Evolutionary conservation across 2,797 vertebrate species (phyloP), one percentile per base, ranked within the genome.

Genomic region (Lemur catta): DNA sequence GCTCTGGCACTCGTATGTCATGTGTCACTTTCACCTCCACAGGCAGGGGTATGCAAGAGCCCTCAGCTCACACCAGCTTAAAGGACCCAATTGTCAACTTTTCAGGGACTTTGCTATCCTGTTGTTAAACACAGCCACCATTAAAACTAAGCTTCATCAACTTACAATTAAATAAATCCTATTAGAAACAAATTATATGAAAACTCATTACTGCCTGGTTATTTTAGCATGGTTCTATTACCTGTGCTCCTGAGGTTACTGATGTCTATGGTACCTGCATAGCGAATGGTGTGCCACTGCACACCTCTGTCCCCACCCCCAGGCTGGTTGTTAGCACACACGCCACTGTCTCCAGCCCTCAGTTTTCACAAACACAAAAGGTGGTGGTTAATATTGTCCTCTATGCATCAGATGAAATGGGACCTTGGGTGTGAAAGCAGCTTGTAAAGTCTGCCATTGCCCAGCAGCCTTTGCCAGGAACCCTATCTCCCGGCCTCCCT

Each of bases 161-260:
- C 46, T 67, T 74, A 85, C 8, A 79, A 87, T 85, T 63, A 76
- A 84, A 46, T 59, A 46, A 57, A 41, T 59, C 65, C 26, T 48
- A 89, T 76, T 67, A 50, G 67, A 94, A 86, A 50, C 35, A 89
- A 93, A 65, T 80, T 65, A 35, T 61, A 71, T n/a, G 80, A 85
- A 95, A 95, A 84, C 18, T 55, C 46, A 80, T 67, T 6, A 20
- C 28, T 69, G 91, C 50, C 63, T 59, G 80, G 41, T 67, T 57
- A 48, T 69, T 87, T 94, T 67, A 84, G 28, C 26, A 38, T 65
- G 30, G 71, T n/a, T 30, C 57, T 65, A 18, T 76, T 61, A 17
- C 11, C 7, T 50, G 0, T 20, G 78, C 30, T 76, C 22, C 76
- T 38, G 30, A 87, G 41, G 33, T n/a, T 24, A 35, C 61, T 72